Conservation (phyloP, 1,140 invertebrate species). For the Drosophila parabipectinata region DNA sequence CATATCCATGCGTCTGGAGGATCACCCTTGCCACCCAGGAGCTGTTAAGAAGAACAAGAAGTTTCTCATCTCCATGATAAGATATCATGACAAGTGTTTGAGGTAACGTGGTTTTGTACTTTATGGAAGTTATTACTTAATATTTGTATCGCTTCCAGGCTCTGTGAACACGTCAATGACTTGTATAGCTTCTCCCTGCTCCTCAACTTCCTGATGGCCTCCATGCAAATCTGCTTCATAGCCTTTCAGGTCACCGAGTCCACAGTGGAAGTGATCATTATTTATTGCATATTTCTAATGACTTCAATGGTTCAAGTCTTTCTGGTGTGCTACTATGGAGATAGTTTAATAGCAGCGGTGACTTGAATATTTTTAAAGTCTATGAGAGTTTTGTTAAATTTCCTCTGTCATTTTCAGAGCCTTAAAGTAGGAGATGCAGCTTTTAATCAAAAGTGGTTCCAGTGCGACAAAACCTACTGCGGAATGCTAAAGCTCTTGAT, state of each 20-base stretch:
- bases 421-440: conserved; percentile 69
- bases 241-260: conserved; percentile 78
- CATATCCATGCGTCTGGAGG: conserved; percentile 54
- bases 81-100: conserved; percentile 71
- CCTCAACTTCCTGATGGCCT: conserved; percentile 74
- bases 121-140: too few relatives aligned
- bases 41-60: conserved; percentile 45
- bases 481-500: conserved; percentile 66
- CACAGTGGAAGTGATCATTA: conserved; percentile 66
- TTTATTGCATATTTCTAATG: conserved; percentile 74
- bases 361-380: not conserved
- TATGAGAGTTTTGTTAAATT: too few relatives aligned
- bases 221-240: conserved; percentile 79
- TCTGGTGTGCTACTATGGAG: conserved; percentile 75
- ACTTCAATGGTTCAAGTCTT: conserved; percentile 79
- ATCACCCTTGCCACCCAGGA: conserved; percentile 40
- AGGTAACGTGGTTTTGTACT: conserved; percentile 41
- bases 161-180: conserved; percentile 66
- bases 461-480: conserved; percentile 61
- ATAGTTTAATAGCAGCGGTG: conserved; percentile 67
- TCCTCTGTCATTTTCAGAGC: conserved; percentile 39
- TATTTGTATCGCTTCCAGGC: conserved; percentile 22
- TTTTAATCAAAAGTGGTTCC: conserved; percentile 80
- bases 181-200: conserved; percentile 72
- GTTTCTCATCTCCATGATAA: conserved; percentile 56